Evolutionary conservation across 1,140 invertebrate species (phyloP).

Genomic region (Branchinecta lynchi): DNA sequence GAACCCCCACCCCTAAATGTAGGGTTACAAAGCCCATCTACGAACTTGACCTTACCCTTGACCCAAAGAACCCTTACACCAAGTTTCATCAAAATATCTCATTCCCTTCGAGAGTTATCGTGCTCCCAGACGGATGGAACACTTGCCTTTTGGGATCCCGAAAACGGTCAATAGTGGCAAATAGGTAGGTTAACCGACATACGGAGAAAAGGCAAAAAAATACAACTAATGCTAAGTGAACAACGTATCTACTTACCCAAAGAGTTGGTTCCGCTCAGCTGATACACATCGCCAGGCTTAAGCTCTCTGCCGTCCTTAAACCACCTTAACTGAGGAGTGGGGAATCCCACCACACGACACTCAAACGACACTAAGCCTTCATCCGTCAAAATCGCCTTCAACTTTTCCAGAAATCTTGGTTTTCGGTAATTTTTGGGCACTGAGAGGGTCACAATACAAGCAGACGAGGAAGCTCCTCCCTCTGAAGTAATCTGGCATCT

Average conservation of each 20-base stretch:
- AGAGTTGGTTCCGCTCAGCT: constrained; percentile 72
- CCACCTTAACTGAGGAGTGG: constrained; percentile 66
- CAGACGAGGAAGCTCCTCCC: constrained; percentile 33
- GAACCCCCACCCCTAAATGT: no score
- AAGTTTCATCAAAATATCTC: no score
- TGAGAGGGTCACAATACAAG: constrained; percentile 51
- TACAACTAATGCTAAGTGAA: not conserved
- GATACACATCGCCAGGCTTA: constrained; percentile 79
- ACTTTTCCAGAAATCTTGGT: constrained; percentile 70
- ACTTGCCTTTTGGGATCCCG: no score
- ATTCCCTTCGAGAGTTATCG: no score
- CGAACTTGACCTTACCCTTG: no score
- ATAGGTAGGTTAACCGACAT: no score
- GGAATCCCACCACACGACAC: constrained; percentile 79
- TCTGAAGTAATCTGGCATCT: constrained; percentile 44
- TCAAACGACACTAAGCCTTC: constrained; percentile 81
- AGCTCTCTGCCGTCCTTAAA: constrained; percentile 80
- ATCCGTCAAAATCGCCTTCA: constrained; percentile 70
- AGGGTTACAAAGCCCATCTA: no score
- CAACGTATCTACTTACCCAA: constrained; percentile 35
- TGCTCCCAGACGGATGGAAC: no score
- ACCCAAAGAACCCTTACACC: no score
- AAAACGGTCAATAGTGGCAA: no score
- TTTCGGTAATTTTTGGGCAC: constrained; percentile 77
- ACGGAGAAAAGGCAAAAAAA: no score